Evolutionary conservation across 2,888 invertebrate species (phyloP), one percentile per base, ranked within the genome.

Genomic region (Leptinotarsa juncta): DNA sequence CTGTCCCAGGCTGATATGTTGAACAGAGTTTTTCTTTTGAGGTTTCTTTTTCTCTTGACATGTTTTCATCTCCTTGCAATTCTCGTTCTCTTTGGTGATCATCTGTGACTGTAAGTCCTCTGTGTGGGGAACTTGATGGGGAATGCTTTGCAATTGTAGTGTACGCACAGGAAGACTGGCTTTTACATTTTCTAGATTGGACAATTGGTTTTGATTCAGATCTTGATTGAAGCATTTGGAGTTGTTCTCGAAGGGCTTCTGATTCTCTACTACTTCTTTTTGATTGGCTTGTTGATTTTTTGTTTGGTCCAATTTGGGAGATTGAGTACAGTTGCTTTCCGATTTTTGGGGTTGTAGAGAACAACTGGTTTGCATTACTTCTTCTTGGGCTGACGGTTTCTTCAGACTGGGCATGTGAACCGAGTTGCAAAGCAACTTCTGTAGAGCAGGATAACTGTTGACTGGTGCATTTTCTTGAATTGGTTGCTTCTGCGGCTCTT

Each of bases 1-100:
- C 62, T 32, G 62, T 42, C n/a, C 62, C 62, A 32, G 62, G 32
- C n/a, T 62, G 62, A 62, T 62, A 62, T 62, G 57, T 57, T 57
- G 57, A 62, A 32, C 16, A 32, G n/a, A 32, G n/a, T 62, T 62
- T 26, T 14, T 62, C 62, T 62, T 32, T 26, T 15, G 62, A 32
- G 15, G 62, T 42, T n/a, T 62, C 32, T n/a, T 18, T 62, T 32
- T 32, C 32, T 32, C 32, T 32, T 32, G 32, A 32, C 32, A 32
- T 10, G 7, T 32, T 32, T 32, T 32, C 10, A 32, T 32, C 32
- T 32, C 32, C 32, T 32, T 32, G 32, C 32, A 32, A 32, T 32
- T 32, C 32, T 32, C 32, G 32, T 10, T 62, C 62, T 16, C 62
- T 32, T 16, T 16, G 62, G n/a, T 62, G 62, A 26, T 32, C 62